These are phyloP conservation scores for Paradoxurus hermaphroditus DNA, from an alignment of 2,113 vertebrate genomes.

Conservation along the genomic window DNA sequence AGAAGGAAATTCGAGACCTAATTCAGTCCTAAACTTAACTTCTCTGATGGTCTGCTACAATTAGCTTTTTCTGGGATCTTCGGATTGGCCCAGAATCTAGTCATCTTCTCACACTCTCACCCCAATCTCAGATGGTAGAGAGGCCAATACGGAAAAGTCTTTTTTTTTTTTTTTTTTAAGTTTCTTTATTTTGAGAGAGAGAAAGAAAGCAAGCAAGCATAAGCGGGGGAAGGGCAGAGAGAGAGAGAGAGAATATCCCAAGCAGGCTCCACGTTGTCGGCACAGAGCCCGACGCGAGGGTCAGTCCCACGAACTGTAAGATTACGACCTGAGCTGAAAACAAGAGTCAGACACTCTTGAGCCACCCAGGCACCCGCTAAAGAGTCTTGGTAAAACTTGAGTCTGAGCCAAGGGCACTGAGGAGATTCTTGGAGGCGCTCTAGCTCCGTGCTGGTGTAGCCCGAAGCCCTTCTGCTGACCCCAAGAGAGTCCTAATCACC, in stretches of 20 bases:
- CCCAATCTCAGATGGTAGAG: neutral
- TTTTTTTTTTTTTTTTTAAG: neutral
- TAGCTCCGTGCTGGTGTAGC: neutral
- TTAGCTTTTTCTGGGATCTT: neutral
- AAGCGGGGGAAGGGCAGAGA: too few species aligned
- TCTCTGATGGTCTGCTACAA: constrained; percentile 13
- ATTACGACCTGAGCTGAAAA: too few species aligned
- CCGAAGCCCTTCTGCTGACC: neutral
- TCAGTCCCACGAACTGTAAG: too few species aligned
- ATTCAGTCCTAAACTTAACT: neutral
- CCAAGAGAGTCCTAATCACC: neutral
- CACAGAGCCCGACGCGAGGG: too few species aligned
- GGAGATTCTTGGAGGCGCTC: neutral
- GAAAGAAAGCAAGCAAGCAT: too few species aligned
- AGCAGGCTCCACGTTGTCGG: too few species aligned
- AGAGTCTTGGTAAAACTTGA: neutral
- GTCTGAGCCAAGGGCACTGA: neutral
- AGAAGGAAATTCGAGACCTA: neutral
- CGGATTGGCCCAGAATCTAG: neutral
- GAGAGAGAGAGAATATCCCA: too few species aligned
- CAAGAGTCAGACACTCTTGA: too few species aligned
- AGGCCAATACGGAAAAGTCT: neutral
- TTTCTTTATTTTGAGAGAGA: too few species aligned
- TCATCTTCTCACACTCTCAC: neutral
- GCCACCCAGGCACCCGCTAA: too few species aligned